Conservation (phyloP, 2,888 invertebrate species). For the Drosophila fulvimacula region DNA sequence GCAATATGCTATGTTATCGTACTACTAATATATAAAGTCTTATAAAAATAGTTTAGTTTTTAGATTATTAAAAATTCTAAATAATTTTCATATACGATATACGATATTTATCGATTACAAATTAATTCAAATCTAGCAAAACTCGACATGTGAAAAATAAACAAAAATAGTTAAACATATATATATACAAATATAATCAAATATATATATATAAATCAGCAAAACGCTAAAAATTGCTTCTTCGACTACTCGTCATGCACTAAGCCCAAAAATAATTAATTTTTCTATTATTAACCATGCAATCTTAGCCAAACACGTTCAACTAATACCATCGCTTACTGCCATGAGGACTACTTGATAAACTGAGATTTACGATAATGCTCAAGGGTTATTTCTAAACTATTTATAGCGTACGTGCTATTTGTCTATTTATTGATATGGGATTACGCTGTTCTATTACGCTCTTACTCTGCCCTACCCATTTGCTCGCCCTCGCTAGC, state of each 20-base stretch:
- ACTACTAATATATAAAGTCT: background rate
- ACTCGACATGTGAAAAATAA: too few relatives aligned
- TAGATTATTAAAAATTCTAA: background rate
- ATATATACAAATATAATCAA: too few relatives aligned
- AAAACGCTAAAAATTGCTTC: background rate
- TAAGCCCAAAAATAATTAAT: background rate
- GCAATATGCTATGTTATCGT: background rate
- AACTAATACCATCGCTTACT: background rate
- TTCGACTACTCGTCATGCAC: background rate
- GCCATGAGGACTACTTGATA: background rate
- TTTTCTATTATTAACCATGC: background rate
- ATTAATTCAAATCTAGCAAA: background rate
- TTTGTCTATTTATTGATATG: conserved; percentile 36
- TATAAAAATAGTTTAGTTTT: background rate
- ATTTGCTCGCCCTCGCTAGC: background rate
- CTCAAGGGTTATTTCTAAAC: conserved; percentile 22
- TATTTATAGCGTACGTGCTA: conserved; percentile 48
- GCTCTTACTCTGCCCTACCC: background rate
- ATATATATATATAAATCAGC: too few relatives aligned
- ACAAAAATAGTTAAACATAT: too few relatives aligned
- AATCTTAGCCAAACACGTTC: background rate
- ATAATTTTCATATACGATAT: too few relatives aligned
- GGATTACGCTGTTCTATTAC: conserved; percentile 10
- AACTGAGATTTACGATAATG: conserved; percentile 20
- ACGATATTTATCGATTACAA: background rate